phyloP scores from a whole-genome alignment of 2,797 vertebrate species.

The Dallia pectoralis region DNA sequence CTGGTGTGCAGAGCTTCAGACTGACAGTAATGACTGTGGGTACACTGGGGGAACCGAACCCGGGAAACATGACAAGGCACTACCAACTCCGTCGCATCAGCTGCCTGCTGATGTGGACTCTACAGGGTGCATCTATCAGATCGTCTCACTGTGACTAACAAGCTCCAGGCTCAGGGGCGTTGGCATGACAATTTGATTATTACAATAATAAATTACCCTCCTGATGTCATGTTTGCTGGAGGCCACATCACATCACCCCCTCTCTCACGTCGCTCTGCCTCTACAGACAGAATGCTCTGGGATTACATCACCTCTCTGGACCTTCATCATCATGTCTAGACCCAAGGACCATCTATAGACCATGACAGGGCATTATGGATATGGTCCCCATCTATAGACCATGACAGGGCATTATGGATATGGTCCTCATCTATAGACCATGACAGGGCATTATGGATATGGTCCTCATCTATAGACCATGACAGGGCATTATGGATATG shows the following conservation, averaged over 20 bases:
- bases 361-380: slow-evolving; percentile 44
- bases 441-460: slow-evolving; percentile 39
- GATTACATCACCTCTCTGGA: slow-evolving; percentile 34
- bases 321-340: slow-evolving; percentile 24
- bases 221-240: slow-evolving; percentile 60
- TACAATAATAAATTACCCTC: slow-evolving; percentile 46
- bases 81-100: background rate
- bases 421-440: slow-evolving; percentile 6
- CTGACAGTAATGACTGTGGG: too few relatives aligned
- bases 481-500: too few relatives aligned
- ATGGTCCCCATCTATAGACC: slow-evolving; percentile 27
- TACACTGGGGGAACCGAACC: too few relatives aligned
- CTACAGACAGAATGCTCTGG: slow-evolving; percentile 50
- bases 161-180: slow-evolving; percentile 42
- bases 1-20: too few relatives aligned
- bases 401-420: too few relatives aligned
- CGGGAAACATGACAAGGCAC: too few relatives aligned
- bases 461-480: slow-evolving; percentile 6
- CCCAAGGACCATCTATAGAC: slow-evolving; percentile 24
- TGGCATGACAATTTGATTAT: slow-evolving; percentile 50
- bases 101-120: background rate
- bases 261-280: background rate
- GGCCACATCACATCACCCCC: slow-evolving; percentile 25
- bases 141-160: slow-evolving; percentile 36
- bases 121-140: slow-evolving; percentile 33